A percentile compares a stretch with the other conserved stretches of the same genome.
Evolutionary conservation across 1,140 invertebrate genomes (phyloP).

Genomic region (Eupeodes corollae): DNA sequence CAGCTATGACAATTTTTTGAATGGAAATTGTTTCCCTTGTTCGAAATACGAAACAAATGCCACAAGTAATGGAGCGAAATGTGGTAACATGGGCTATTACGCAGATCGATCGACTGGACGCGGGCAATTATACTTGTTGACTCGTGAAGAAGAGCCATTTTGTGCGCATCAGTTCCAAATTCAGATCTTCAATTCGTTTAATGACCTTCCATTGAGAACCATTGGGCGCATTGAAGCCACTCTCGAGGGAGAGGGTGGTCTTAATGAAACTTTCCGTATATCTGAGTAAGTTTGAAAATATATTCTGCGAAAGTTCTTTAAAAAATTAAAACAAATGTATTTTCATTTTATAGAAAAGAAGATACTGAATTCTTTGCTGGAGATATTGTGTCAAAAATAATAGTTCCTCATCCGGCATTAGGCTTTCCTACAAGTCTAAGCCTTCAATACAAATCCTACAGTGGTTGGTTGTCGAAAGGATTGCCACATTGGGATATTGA

Average conservation of each 20-base stretch:
- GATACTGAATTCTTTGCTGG: constrained; percentile 65
- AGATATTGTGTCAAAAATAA: constrained; percentile 59
- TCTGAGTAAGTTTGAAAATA: constrained; percentile 51
- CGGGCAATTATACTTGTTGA: constrained; percentile 74
- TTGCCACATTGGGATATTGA: constrained; percentile 66
- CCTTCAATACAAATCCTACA: constrained; percentile 77
- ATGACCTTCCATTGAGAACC: constrained; percentile 50
- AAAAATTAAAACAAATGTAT: background rate
- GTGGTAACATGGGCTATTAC: constrained; percentile 91
- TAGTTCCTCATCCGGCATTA: constrained; percentile 78
- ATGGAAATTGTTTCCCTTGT: constrained; percentile 48
- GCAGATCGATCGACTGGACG: constrained; percentile 68
- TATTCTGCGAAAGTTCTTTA: background rate
- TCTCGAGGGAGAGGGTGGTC: constrained; percentile 61
- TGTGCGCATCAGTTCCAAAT: constrained; percentile 85
- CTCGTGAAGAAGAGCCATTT: constrained; percentile 83
- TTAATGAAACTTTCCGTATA: constrained; percentile 82
- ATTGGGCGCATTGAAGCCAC: constrained; percentile 70
- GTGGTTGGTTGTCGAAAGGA: constrained; percentile 83
- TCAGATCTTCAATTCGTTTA: constrained; percentile 61
- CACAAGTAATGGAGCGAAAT: constrained; percentile 43
- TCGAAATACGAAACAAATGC: constrained; percentile 32
- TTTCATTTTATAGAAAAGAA: constrained; percentile 48
- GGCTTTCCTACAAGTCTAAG: constrained; percentile 57
- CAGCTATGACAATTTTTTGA: constrained; percentile 67